Evolutionary conservation across 2,888 invertebrate species (phyloP), one percentile per base, ranked within the genome.

Genomic region (Craniophora ligustri): DNA sequence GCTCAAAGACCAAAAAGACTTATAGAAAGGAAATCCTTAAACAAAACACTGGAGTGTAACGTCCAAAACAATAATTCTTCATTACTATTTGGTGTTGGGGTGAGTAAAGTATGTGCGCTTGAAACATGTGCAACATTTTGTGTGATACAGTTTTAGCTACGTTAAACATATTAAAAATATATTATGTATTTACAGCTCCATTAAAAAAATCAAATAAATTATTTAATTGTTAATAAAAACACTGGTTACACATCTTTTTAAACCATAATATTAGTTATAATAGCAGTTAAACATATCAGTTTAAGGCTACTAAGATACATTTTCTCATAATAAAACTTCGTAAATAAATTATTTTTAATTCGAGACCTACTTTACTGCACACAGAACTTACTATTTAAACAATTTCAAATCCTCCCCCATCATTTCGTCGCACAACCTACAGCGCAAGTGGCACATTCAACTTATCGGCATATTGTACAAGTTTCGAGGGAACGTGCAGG

Each of bases 1-100:
- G 83, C 79, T 76, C 79, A 82, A 86, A 84, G 81, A 85, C 75
- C 81, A 75, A 73, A 81, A 79, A 83, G 88, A 85, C 87, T 91
- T 91, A 91, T 81, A 79, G 78, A 83, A 87, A 87, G 88, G 86
- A 91, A 90, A 91, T 91, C 90, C 88, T 85, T 78, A 82, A 67
- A 89, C 89, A 91, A 91, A 92, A 91, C 87, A 90, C 80, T 87
- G 72, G 81, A 87, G 86, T 84, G 87, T 88, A 86, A 90, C 86
- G 87, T 83, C 54, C 86, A 86, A 91, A 91, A 91, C 91, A 90
- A 92, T 92, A 92, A 92, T 91, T 91, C 89, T 89, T 91, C 87
- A 88, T 89, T 90, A 89, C 79, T 75, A 34, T 78, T 79, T 85
- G 70, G 72, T 58, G 68, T 70, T 81, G 88, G 88, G 82, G 69